Base-by-base conservation (phyloP, 1,140 invertebrate genomes). In the Cydia pomonella region DNA sequence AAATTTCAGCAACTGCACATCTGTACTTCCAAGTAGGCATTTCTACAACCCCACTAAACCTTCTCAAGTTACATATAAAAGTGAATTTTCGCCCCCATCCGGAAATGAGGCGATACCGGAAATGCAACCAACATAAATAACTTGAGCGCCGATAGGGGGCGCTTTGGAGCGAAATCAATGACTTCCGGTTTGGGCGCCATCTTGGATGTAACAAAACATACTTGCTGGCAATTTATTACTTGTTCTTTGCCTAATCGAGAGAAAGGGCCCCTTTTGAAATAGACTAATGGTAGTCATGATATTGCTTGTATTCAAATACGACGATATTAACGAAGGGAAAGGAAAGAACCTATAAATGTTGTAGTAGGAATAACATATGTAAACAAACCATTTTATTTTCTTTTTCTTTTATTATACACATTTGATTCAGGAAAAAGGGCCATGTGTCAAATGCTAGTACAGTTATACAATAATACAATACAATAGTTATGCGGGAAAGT, bases 111-210 rank as follows among this genome's bases (percentile, higher is more conserved):
- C 63, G n/a, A 63, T 63, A 33, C 63, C 63, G 63, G 63, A 66
- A 66, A 29, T 66, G 63, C 63, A 66, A 25, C 21, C 62, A 63
- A 29, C 63, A 29, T 66, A 66, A 66, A 66, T 66, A 66, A 66
- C 63, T 16, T 66, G 63, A 27, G 27, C 63, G 63, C 63, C 63
- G 63, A 66, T 66, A 66, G 63, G 63, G 63, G 63, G 63, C 63
- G 63, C 63, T 66, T 7, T 66, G 63, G 63, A 66, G 63, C 63
- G 63, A 27, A 66, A 66, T 66, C 63, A 66, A 66, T 66, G 63
- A 66, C 63, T 66, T 66, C 63, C 63, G 63, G 63, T 63, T 10
- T 10, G 53, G 0, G 7, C 63, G 63, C 63, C 63, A 66, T 66
- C 63, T 66, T 66, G 63, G 25, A 29, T 63, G 13, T 18, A n/a